Evolutionary conservation across 1,140 invertebrate genomes (phyloP), one percentile per base, ranked within the genome.

Genomic region (Trissolcus basalis): DNA sequence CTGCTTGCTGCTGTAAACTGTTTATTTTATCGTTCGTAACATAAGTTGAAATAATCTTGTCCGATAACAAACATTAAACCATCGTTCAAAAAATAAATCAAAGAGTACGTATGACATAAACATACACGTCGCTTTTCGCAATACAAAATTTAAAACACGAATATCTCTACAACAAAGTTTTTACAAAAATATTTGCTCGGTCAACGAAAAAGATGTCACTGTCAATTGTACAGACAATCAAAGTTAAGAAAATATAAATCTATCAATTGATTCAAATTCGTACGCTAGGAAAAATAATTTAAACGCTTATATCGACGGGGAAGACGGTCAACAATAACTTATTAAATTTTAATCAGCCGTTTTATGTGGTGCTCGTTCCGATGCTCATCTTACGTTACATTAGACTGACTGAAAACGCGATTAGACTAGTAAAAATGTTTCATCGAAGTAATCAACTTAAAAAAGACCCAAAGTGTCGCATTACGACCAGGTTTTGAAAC

Each of bases 381-480:
- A 58, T 51, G 56, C 56, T 67, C 56, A 19, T 68, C 64, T 68
- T 47, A 60, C 48, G 39, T 69, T 54, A 75, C 64, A 39, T 59
- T 64, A 41, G 47, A 69, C 53, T 63, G 71, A 61, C 71, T 68
- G 58, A 68, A 68, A 68, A 63, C 64, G 14, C 19, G 58, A 27
- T 68, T 68, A 48, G 71, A 75, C 71, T 75, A 75, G 71, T 59
- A 64, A 75, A 68, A 67, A 41, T 68, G 61, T 58, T 54, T 67
- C 43, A 51, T 61, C 58, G 56, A 68, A 67, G 19, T 63, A 74
- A 27, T 67, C 35, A 36, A 74, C 58, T 67, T 27, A 27, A 74
- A 74, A 50, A 43, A 35, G 35, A 36, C 36, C 14, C 14, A 33
- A n/a, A n/a, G n/a, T n/a, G n/a, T n/a, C n/a, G n/a, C n/a, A n/a